These are phyloP conservation scores for Drosophila borborema DNA, from an alignment of 2,888 invertebrate species.

Conservation along the genomic window DNA sequence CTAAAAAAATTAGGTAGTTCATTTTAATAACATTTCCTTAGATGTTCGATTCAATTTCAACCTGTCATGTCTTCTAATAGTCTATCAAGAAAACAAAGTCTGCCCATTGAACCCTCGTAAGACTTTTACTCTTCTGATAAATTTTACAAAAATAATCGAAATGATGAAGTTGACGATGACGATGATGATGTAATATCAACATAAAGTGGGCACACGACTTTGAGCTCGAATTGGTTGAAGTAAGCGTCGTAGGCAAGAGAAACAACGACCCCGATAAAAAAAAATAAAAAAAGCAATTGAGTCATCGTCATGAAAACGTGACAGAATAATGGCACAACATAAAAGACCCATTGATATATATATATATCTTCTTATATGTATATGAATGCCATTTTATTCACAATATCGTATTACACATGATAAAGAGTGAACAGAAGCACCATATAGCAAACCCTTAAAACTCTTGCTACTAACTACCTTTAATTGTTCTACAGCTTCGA, in stretches of 20 bases:
- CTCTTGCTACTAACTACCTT: not conserved
- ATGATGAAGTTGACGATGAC: constrained; percentile 30
- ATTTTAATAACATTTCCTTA: not conserved
- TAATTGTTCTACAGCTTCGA: constrained; percentile 1
- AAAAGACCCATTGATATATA: constrained; percentile 51
- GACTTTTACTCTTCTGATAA: not conserved
- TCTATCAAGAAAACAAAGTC: not conserved
- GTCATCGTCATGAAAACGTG: constrained; percentile 66
- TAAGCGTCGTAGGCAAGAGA: constrained; percentile 18
- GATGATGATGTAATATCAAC: constrained; percentile 50
- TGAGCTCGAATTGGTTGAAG: constrained; percentile 25
- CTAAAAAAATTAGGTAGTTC: not conserved
- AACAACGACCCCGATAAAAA: constrained; percentile 33
- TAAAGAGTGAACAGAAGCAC: not conserved
- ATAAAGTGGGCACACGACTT: constrained; percentile 34
- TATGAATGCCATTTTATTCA: constrained; percentile 5
- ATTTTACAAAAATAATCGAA: constrained; percentile 12
- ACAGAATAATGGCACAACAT: constrained; percentile 74
- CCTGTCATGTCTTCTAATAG: not conserved
- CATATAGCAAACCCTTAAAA: not conserved
- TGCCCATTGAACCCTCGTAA: not conserved
- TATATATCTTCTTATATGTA: not conserved
- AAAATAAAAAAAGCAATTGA: constrained; percentile 46
- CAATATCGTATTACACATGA: constrained; percentile 21
- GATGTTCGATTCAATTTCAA: not conserved